Base-by-base conservation (phyloP, 2,797 vertebrate genomes). In the Megaceryle alcyon region DNA sequence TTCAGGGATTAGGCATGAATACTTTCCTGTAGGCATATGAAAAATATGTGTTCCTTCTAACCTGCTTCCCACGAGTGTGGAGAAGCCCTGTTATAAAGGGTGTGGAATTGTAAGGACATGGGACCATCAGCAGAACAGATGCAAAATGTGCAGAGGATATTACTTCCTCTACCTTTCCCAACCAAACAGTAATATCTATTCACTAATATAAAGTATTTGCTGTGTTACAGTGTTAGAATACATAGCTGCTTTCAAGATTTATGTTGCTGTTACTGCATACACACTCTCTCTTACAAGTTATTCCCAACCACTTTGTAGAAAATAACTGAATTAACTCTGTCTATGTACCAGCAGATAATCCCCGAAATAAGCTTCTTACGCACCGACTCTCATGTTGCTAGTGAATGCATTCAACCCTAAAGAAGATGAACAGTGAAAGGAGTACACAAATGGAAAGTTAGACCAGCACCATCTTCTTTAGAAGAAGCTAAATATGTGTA, bases 321-420 rank as follows among this genome's bases (percentile, higher is more conserved):
- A 93, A 86, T 68, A 65, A 92, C 76, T 80, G 86, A 86, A 85
- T 82, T 71, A 94, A 88, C 31, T 78, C 44, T 68, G 11, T 41
- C 64, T 77, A 3, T 53, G 15, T 59, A 70, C 57, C 35, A 66
- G 10, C 53, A 94, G 90, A 78, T 88, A 94, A 90, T 80, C 78
- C 37, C 69, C 0, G 0, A 82, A 94, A 88, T 84, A 93, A 93
- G 41, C 44, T 91, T 41, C 44, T 88, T 95, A 83, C 86, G 43
- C 64, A 41, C 25, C 0, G 0, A 1, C 53, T 90, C 59, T 88
- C 14, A 3, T 5, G 5, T 25, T 86, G 64, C 64, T 80, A 59
- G n/a, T 37, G 73, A 90, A 77, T 46, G 57, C 64, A 68, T 49
- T 80, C 77, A 88, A 9, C 22, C 21, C 68, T 77, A 48, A 70